Evolutionary conservation across 37 sponge, comb jelly and placozoan species (phyloP), one percentile per base, ranked within the genome.

Genomic region (Cladorhizidae sp.): DNA sequence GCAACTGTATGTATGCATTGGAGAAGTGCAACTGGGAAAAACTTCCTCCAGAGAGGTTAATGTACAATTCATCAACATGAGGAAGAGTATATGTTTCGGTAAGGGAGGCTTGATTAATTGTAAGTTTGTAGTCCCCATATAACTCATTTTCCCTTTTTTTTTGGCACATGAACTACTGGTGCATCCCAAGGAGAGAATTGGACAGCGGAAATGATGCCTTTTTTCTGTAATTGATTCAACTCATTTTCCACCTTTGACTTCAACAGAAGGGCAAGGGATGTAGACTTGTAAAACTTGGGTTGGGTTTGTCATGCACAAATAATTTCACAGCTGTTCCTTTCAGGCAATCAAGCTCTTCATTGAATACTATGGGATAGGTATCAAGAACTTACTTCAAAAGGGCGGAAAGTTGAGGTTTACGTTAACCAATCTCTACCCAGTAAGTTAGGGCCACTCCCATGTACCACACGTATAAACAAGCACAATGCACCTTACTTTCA

Each of bases 51-150:
- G 54, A 42, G 2, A 82, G 57, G 6, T 42, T 52, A 12, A 0
- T 40, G 21, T 80, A 76, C 0, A 84, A 35, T 8, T 89, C 89
- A 7, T 89, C 89, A 1, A 73, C 31, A 29, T 37, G 57, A 3
- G 90, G 90, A 2, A 89, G 64, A 21, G 90, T 85, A 59, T 85
- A 75, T 15, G 67, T 64, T 14, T 84, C 85, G 0, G 61, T 61
- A 1, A 38, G 67, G 3, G 79, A 15, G 2, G 62, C 81, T 17
- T 74, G 72, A 31, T 89, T 89, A 15, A 85, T 35, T 2, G 90
- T 84, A 7, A 80, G 35, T 25, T 84, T 85, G 65, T 85, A 89
- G 39, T 89, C 81, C 90, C 85, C 90, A 89, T 0, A 89, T 17
- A 2, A 81, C 56, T 0, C 84, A 33, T 1, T 32, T 26, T 3